Conservation (phyloP, 2,797 vertebrate species). For the Syndactyla subalaris region DNA sequence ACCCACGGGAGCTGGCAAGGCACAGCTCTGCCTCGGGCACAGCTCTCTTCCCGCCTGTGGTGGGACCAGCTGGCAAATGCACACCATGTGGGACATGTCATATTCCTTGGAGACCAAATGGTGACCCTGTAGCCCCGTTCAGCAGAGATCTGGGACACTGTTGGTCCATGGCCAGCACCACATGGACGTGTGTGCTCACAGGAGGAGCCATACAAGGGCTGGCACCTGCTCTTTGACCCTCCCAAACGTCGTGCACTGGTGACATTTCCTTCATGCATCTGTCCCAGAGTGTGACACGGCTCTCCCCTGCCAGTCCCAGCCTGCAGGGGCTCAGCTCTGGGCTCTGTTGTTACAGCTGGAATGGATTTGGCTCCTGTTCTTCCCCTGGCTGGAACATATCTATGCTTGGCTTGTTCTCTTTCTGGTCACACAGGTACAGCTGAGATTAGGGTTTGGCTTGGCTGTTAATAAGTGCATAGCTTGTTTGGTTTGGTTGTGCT, state of each 20-base stretch:
- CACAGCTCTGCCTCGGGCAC: not conserved
- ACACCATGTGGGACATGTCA: rapidly evolving
- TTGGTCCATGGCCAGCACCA: rapidly evolving
- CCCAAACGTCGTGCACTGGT: not conserved
- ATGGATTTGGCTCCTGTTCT: not conserved
- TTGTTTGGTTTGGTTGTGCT: not conserved
- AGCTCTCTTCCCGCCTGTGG: not conserved
- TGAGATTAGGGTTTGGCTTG: not conserved
- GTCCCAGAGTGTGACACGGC: not conserved
- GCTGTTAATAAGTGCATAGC: not conserved
- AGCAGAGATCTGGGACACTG: rapidly evolving
- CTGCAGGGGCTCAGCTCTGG: not conserved
- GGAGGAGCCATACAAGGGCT: not conserved
- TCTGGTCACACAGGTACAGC: not conserved
- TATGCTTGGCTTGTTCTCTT: not conserved
- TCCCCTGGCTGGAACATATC: not conserved
- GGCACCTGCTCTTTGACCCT: not conserved
- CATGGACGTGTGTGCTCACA: rapidly evolving
- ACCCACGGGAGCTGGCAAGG: not conserved
- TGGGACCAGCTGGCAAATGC: not conserved
- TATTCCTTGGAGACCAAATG: not conserved
- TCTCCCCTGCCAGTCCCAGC: not conserved
- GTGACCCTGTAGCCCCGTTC: not conserved
- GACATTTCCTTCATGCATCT: not conserved
- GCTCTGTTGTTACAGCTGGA: not conserved